These are phyloP conservation scores for Daphoenositta chrysoptera DNA, from an alignment of 2,113 vertebrate genomes.

Conservation along the genomic window DNA sequence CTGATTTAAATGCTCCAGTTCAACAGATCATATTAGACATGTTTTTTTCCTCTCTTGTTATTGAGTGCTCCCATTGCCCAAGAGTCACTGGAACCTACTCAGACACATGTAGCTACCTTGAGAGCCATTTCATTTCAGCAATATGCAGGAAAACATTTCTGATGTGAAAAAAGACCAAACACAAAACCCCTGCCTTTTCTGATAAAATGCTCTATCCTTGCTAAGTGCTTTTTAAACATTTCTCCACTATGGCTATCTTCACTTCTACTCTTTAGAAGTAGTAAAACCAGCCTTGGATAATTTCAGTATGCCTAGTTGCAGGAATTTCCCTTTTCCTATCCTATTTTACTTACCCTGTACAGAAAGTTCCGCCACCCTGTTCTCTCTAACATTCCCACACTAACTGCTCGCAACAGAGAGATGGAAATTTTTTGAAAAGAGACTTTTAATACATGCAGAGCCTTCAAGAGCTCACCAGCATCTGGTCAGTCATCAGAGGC, in stretches of 20 bases:
- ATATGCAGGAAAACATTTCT: background rate
- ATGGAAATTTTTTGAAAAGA: background rate
- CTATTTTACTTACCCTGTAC: background rate
- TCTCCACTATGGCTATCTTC: background rate
- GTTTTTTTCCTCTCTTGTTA: background rate
- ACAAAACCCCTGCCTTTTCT: background rate
- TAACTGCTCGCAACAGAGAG: background rate
- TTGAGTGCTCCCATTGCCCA: background rate
- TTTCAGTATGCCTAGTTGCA: background rate
- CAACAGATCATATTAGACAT: background rate
- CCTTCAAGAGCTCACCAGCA: background rate
- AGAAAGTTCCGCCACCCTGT: background rate
- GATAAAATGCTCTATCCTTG: background rate
- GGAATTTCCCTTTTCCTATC: background rate
- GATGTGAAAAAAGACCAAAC: background rate
- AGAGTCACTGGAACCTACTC: background rate
- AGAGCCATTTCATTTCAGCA: background rate
- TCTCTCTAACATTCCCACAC: background rate
- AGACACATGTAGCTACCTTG: background rate
- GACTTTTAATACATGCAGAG: background rate
- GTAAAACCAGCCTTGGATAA: background rate
- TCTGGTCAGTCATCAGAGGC: background rate
- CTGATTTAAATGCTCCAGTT: slow-evolving; percentile 28
- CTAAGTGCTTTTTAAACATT: background rate
- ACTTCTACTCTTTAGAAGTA: background rate